A percentile compares a stretch with the other conserved stretches of the same genome.
phyloP scores from a whole-genome alignment of 1,140 invertebrate genomes.

The Nephila pilipes region DNA sequence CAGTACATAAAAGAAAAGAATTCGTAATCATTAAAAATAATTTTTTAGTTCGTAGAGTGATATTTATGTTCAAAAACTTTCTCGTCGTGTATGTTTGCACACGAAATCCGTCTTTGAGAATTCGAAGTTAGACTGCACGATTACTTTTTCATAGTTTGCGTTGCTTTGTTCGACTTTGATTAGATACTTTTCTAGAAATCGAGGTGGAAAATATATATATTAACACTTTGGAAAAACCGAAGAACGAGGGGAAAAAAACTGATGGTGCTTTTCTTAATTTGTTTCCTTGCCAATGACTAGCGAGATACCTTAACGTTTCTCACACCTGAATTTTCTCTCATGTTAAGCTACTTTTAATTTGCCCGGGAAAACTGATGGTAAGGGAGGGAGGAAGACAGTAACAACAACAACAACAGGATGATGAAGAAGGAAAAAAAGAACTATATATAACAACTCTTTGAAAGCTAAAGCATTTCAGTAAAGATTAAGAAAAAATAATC shows the following conservation, averaged over 20 bases:
- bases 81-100: neutral
- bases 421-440: conserved; percentile 6
- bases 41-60: neutral
- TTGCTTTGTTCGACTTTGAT: neutral
- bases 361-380: neutral
- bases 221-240: neutral
- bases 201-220: conserved; percentile 19
- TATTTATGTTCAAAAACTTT: neutral
- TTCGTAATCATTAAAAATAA: neutral
- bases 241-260: neutral
- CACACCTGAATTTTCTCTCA: conserved; percentile 51
- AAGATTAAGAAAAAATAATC: conserved; percentile 7
- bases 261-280: conserved; percentile 25
- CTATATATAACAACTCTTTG: neutral
- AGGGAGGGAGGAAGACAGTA: no score
- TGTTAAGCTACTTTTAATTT: conserved; percentile 72
- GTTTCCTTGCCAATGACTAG: conserved; percentile 36
- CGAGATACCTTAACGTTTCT: neutral
- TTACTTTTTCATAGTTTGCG: neutral
- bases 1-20: neutral
- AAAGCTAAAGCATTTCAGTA: neutral
- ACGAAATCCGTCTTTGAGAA: neutral
- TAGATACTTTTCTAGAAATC: neutral
- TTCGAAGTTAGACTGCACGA: neutral
- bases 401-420: conserved; percentile 27